Evolutionary conservation across 92 coral and sea anemone genomes (phyloP).

Genomic region (Blastomussa wellsi): DNA sequence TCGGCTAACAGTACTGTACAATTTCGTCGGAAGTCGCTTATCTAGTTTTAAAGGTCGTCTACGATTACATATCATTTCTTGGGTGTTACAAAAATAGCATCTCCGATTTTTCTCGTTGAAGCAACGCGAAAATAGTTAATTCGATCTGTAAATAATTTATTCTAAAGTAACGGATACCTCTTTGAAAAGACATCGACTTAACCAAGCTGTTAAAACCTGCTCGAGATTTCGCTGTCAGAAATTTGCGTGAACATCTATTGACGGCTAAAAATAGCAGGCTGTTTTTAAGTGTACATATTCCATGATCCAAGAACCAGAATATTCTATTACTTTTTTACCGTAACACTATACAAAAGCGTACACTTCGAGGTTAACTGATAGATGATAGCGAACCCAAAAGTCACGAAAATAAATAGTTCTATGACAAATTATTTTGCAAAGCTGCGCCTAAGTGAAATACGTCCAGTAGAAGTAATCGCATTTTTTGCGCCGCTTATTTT

Average conservation of each 20-base stretch:
- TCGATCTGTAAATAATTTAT: conserved; percentile 28
- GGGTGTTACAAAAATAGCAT: conserved; percentile 37
- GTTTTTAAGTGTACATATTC: conserved; percentile 49
- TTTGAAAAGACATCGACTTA: conserved; percentile 1
- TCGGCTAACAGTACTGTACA: conserved; percentile 43
- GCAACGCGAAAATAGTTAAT: background rate
- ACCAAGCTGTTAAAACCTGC: background rate
- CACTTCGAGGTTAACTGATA: conserved; percentile 75
- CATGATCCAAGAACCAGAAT: conserved; percentile 36
- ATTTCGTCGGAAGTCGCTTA: conserved; percentile 47
- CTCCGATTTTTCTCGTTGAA: background rate
- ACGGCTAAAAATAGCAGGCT: conserved; percentile 43
- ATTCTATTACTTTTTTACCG: conserved; percentile 62
- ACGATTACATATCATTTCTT: conserved; percentile 17
- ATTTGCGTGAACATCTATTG: conserved; percentile 35
- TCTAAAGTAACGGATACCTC: conserved; percentile 30
- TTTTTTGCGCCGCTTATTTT: background rate
- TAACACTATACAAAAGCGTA: conserved; percentile 77
- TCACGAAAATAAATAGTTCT: conserved; percentile 67
- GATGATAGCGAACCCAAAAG: conserved; percentile 38
- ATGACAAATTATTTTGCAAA: conserved; percentile 19
- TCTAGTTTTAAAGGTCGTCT: conserved; percentile 25
- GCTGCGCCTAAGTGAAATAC: background rate
- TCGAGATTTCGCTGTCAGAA: background rate
- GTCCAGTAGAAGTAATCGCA: background rate